phyloP scores from a whole-genome alignment of 2,888 invertebrate species.

The Galeruca laticollis region DNA sequence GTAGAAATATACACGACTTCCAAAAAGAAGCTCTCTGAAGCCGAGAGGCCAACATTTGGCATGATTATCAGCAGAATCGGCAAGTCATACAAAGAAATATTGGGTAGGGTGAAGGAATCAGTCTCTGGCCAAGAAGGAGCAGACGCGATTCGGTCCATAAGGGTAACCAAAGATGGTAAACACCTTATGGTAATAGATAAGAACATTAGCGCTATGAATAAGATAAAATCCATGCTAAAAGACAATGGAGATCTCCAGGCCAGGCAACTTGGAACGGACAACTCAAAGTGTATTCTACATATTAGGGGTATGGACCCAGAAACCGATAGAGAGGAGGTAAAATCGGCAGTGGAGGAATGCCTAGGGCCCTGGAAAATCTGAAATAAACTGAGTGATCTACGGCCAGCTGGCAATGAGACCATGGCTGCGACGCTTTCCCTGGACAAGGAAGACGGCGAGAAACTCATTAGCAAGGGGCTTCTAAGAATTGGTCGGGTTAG shows the following conservation, averaged over 20 bases:
- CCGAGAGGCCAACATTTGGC: neutral
- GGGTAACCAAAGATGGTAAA: constrained; percentile 12
- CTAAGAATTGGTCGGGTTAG: constrained; percentile 16
- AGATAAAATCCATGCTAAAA: neutral
- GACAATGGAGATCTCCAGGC: neutral
- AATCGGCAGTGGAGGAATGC: neutral
- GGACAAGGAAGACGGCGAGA: neutral
- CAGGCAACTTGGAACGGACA: neutral
- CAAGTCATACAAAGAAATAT: constrained; percentile 1
- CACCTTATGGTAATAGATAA: constrained; percentile 5
- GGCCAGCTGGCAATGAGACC: constrained; percentile 1
- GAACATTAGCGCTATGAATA: neutral
- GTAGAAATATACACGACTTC: neutral
- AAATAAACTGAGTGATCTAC: neutral
- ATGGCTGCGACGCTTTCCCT: constrained; percentile 11
- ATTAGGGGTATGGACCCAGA: constrained; percentile 21
- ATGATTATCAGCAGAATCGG: too few relatives aligned
- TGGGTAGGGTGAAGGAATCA: neutral
- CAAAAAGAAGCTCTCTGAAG: neutral
- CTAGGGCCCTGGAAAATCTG: neutral
- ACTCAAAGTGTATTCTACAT: neutral
- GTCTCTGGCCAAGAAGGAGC: neutral
- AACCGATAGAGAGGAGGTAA: constrained; percentile 3
- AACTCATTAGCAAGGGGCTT: neutral
- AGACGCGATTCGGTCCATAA: constrained; percentile 1